These are phyloP conservation scores for Pseudomyrmex dendroicus DNA, from an alignment of 1,140 invertebrate genomes.

Conservation along the genomic window DNA sequence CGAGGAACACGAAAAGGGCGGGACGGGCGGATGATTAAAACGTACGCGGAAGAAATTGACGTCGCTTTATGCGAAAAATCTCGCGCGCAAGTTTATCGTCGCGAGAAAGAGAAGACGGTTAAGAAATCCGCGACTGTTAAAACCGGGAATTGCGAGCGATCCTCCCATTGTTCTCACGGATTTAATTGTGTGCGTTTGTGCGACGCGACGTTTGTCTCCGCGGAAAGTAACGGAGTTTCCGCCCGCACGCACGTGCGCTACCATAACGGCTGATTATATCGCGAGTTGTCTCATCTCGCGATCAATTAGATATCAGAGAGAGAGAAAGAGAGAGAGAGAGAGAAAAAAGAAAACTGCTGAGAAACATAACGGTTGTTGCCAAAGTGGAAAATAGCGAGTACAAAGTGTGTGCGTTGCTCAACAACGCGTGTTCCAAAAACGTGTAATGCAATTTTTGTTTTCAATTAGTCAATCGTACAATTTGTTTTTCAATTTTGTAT, in stretches of 20 bases:
- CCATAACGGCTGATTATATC: neutral
- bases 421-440: too few species aligned
- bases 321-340: neutral
- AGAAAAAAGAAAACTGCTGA: too few species aligned
- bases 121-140: conserved; percentile 27
- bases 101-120: conserved; percentile 3
- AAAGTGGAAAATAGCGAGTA: too few species aligned
- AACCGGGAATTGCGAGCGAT: conserved; percentile 13
- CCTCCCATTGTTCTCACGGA: conserved; percentile 37
- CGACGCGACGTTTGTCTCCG: conserved; percentile 24
- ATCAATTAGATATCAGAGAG: neutral
- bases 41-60: neutral
- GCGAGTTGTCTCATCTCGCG: conserved; percentile 12
- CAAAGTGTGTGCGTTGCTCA: too few species aligned
- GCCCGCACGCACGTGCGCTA: neutral
- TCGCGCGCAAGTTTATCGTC: neutral
- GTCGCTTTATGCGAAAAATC: too few species aligned
- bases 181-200: conserved; percentile 24
- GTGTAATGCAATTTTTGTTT: too few species aligned
- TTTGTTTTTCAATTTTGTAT: too few species aligned
- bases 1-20: conserved; percentile 15
- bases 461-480: too few species aligned
- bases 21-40: neutral
- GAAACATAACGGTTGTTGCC: neutral
- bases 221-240: conserved; percentile 21